Evolutionary conservation across 2,797 vertebrate species (phyloP).

Genomic region (Coregonus ussuriensis): DNA sequence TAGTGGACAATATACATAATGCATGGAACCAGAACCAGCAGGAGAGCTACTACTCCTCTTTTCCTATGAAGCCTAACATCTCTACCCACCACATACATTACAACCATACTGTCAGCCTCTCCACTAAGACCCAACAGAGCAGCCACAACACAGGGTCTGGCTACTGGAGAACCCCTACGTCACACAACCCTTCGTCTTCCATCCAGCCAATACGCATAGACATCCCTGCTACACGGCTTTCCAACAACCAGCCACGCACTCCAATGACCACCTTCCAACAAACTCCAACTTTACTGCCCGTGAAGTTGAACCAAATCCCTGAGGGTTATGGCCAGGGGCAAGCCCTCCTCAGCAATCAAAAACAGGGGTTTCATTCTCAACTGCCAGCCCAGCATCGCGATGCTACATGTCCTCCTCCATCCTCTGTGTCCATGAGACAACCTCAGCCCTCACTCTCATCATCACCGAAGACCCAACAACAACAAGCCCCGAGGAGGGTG

Average conservation of each 20-base stretch:
- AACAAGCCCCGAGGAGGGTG: background rate
- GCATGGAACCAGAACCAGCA: slow-evolving; percentile 65
- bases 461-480: slow-evolving; percentile 39
- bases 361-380: slow-evolving; percentile 14
- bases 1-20: slow-evolving; percentile 59
- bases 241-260: slow-evolving; percentile 64
- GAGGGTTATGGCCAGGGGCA: slow-evolving; percentile 57
- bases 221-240: slow-evolving; percentile 67
- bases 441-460: slow-evolving; percentile 47
- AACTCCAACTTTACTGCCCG: slow-evolving; percentile 34
- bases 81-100: slow-evolving; percentile 83
- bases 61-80: slow-evolving; percentile 78
- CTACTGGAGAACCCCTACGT: slow-evolving; percentile 84
- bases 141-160: slow-evolving; percentile 76
- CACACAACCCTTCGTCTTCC: slow-evolving; percentile 58
- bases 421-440: slow-evolving; percentile 41
- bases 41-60: slow-evolving; percentile 64
- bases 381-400: background rate
- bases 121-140: slow-evolving; percentile 63
- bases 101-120: slow-evolving; percentile 52
- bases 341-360: slow-evolving; percentile 42
- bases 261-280: slow-evolving; percentile 72
- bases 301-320: slow-evolving; percentile 73
- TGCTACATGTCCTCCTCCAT: slow-evolving; percentile 31
- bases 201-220: slow-evolving; percentile 70